phyloP scores from a whole-genome alignment of 2,888 invertebrate species.

The Heliconius aoede region DNA sequence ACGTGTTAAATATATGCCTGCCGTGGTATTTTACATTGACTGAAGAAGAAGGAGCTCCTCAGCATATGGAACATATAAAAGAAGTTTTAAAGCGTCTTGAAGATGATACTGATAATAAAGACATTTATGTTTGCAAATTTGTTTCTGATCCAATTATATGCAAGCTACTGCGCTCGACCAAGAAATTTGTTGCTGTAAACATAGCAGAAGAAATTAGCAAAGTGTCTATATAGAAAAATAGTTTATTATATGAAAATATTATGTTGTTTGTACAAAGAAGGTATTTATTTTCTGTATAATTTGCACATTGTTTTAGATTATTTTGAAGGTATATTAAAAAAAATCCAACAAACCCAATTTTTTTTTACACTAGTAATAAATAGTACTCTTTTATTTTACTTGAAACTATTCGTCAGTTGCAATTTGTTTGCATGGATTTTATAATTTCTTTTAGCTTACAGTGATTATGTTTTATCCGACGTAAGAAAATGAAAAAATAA shows the following conservation, averaged over 20 bases:
- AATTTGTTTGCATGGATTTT: no score
- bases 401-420: no score
- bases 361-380: background rate
- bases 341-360: background rate
- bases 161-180: conserved; percentile 67
- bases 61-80: conserved; percentile 61
- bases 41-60: conserved; percentile 63
- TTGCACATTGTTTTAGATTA: background rate
- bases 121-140: conserved; percentile 71
- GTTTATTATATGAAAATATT: background rate
- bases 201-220: conserved; percentile 62
- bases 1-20: conserved; percentile 68
- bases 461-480: no score
- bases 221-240: conserved; percentile 45
- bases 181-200: conserved; percentile 69
- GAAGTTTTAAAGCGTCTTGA: conserved; percentile 62
- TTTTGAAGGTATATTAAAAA: background rate
- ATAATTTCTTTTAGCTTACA: no score
- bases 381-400: no score
- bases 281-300: background rate
- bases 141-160: conserved; percentile 66
- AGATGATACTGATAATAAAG: conserved; percentile 68
- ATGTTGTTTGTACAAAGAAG: background rate
- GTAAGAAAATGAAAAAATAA: no score
- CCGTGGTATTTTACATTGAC: conserved; percentile 72